These are phyloP conservation scores for Protosalanx chinensis DNA, from an alignment of 2,797 vertebrate genomes.

Conservation along the genomic window DNA sequence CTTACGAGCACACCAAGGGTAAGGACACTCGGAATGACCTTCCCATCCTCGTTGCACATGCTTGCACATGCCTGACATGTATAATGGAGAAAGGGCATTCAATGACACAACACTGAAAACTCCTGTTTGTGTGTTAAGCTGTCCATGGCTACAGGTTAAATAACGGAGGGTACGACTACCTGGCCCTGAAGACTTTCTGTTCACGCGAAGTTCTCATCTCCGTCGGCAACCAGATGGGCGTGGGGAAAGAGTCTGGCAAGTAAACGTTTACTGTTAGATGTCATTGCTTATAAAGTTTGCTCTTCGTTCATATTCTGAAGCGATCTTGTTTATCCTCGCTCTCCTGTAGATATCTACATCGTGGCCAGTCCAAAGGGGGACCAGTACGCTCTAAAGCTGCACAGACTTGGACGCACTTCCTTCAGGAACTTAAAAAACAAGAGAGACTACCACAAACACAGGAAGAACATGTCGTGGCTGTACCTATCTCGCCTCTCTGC, in stretches of 20 bases:
- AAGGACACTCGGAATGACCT: constrained; percentile 48
- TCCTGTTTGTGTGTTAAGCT: constrained; percentile 62
- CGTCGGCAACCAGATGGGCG: constrained; percentile 97
- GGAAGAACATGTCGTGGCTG: constrained; percentile 92
- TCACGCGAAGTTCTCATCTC: constrained; percentile 84
- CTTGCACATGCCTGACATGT: neutral
- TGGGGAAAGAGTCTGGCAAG: constrained; percentile 97
- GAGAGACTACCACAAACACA: constrained; percentile 96
- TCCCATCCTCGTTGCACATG: constrained; percentile 24
- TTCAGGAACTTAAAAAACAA: constrained; percentile 96
- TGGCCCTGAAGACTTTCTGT: constrained; percentile 90
- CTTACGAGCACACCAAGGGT: constrained; percentile 88
- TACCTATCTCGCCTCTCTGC: constrained; percentile 95
- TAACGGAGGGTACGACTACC: constrained; percentile 92
- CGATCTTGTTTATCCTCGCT: neutral
- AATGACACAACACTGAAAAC: neutral
- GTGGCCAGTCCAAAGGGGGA: constrained; percentile 85
- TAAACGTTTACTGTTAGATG: neutral
- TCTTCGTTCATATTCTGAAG: neutral
- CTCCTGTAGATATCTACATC: constrained; percentile 87
- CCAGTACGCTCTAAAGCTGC: constrained; percentile 90
- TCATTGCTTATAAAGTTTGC: too few relatives aligned
- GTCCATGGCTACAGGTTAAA: constrained; percentile 94
- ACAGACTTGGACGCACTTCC: constrained; percentile 91
- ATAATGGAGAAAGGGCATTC: neutral